Evolutionary conservation across 2,113 vertebrate species (phyloP).

Genomic region (Carassius carassius): DNA sequence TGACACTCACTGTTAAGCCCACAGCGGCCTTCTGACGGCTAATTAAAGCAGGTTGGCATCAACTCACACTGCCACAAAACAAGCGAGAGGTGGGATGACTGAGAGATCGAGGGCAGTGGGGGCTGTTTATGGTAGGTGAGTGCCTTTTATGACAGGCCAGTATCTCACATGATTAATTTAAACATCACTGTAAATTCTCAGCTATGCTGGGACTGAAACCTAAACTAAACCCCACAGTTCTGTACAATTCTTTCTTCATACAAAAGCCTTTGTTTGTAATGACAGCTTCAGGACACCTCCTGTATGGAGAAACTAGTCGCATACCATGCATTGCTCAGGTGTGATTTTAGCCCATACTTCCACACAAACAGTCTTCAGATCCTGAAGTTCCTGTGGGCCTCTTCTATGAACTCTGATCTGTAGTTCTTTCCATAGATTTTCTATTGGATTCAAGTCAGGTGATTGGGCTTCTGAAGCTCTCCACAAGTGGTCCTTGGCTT

Average conservation of each 20-base stretch:
- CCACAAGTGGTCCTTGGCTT: no score
- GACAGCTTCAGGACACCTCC: no score
- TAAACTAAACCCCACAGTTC: not conserved
- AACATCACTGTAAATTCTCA: not conserved
- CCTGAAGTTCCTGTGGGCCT: no score
- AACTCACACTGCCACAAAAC: conserved; percentile 8
- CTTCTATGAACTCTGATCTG: no score
- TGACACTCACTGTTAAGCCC: conserved; percentile 16
- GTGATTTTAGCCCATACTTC: no score
- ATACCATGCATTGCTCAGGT: no score
- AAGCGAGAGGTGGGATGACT: not conserved
- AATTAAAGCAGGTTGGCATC: conserved; percentile 53
- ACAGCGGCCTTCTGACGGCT: conserved; percentile 44
- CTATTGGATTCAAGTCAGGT: no score
- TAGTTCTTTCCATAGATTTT: no score
- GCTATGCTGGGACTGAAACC: not conserved
- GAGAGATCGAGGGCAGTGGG: conserved; percentile 5
- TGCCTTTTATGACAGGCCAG: not conserved
- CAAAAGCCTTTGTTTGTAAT: no score
- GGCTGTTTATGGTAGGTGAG: not conserved
- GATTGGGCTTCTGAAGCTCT: no score
- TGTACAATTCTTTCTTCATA: not conserved
- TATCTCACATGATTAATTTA: not conserved
- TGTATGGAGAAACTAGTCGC: no score
- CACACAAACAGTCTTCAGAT: no score